Base-by-base conservation (phyloP, 2,888 invertebrate genomes). In the Harmothoe impar region DNA sequence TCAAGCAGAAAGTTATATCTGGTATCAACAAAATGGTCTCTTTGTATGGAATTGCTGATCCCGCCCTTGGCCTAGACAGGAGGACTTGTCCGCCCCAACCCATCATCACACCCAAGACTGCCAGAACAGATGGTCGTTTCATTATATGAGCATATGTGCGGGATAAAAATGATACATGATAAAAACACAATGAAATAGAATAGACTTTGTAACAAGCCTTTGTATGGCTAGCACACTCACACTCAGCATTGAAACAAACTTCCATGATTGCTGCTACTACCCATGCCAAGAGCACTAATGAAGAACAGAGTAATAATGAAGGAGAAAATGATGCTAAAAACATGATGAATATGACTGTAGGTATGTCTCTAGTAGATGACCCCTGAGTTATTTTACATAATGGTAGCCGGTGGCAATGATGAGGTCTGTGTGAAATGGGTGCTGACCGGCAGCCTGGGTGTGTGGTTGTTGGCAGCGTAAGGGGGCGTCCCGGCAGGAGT, bases 311-410 rank as follows among this genome's bases (percentile, higher is more conserved):
- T 10, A 43, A 77, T 31, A 31, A 81, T 35, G 31, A 29, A 29
- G 31, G 29, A 31, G 25, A 77, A 29, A 77, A 77, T 29, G 31
- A 29, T 25, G 43, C 43, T 43, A 43, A 43, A n/a, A 43, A 43
- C 43, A 43, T 81, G 81, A 81, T n/a, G 43, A 17, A 23, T 33
- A 33, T 81, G 81, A 81, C 10, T 15, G 15, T 35, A 81, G 81
- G 33, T 81, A 15, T n/a, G 12, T 81, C 43, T 81, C 81, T 23
- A 81, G 81, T 10, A 81, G 81, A 81, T 81, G 81, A 81, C 35
- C 81, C 81, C 81, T 81, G 81, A 81, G 81, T 35, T 35, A 81
- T 81, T 33, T 20, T 81, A 81, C 81, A 81, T 43, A 31, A 81
- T 81, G 81, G 15, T 23, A 35, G 33, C 31, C 72, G 12, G 23